phyloP scores from a whole-genome alignment of 2,888 invertebrate species.

The Odontomyia ornata region DNA sequence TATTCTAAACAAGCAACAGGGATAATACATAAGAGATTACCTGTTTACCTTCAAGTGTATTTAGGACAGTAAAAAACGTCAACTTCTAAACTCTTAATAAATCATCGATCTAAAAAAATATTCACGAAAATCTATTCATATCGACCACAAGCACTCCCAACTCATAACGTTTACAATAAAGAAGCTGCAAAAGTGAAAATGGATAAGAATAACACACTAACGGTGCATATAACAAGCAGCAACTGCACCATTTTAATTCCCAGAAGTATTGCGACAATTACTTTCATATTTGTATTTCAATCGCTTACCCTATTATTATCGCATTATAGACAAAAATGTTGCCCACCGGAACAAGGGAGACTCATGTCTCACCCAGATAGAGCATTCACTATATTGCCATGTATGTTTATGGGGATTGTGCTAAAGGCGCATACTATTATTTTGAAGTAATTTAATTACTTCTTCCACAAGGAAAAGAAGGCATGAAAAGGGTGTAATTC shows the following conservation, averaged over 20 bases:
- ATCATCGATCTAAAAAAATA: too few species aligned
- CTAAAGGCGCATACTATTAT: not conserved
- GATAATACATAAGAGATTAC: too few species aligned
- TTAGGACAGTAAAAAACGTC: too few species aligned
- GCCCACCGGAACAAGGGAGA: not conserved
- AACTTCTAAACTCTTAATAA: too few species aligned
- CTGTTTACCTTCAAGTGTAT: too few species aligned
- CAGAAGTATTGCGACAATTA: slow-evolving; percentile 23
- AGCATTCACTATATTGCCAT: not conserved
- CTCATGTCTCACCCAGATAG: not conserved
- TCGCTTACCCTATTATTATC: slow-evolving; percentile 34
- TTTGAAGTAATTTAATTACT: not conserved
- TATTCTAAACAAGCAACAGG: too few species aligned
- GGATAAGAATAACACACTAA: not conserved
- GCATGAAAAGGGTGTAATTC: not conserved
- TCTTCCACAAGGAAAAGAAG: not conserved
- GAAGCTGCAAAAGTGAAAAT: not conserved
- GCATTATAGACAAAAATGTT: not conserved
- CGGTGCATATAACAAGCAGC: slow-evolving; percentile 3
- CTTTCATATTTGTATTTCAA: slow-evolving; percentile 22
- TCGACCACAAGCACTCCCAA: too few species aligned
- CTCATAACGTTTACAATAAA: too few species aligned
- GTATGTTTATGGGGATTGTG: not conserved
- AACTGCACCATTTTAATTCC: slow-evolving; percentile 24
- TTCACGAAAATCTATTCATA: too few species aligned